Evolutionary conservation across 1,140 invertebrate species (phyloP).

Genomic region (Probaryconus sp.): DNA sequence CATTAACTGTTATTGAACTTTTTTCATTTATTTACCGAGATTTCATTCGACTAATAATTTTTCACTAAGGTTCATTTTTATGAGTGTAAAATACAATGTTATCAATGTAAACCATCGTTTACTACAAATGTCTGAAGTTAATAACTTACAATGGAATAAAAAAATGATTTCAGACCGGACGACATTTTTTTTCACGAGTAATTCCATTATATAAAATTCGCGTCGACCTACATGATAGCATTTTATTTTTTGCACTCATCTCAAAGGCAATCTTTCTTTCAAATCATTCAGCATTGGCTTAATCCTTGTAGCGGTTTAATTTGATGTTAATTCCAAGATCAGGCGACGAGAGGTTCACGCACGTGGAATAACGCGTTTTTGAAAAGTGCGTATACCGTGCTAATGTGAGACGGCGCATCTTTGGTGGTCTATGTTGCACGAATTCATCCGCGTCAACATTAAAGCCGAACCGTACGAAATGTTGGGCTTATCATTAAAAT

Average conservation of each 20-base stretch:
- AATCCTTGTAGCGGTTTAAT: conserved; percentile 64
- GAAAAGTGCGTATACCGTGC: conserved; percentile 53
- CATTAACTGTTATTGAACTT: too few relatives aligned
- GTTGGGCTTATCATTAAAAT: conserved; percentile 69
- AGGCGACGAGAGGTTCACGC: conserved; percentile 23
- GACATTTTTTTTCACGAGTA: too few relatives aligned
- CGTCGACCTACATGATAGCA: background rate
- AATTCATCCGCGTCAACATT: conserved; percentile 64
- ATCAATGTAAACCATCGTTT: too few relatives aligned
- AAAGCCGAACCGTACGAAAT: conserved; percentile 52
- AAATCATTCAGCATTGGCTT: conserved; percentile 41
- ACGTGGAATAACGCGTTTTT: conserved; percentile 65
- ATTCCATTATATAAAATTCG: too few relatives aligned
- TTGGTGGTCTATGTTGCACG: conserved; percentile 66
- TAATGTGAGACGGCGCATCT: conserved; percentile 34
- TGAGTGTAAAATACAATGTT: too few relatives aligned
- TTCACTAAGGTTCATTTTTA: too few relatives aligned
- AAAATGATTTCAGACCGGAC: too few relatives aligned
- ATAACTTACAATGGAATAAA: too few relatives aligned
- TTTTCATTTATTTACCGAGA: too few relatives aligned
- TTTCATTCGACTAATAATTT: too few relatives aligned
- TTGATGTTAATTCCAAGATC: conserved; percentile 67
- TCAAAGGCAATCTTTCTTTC: background rate
- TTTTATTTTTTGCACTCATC: conserved; percentile 1
- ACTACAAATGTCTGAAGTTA: too few relatives aligned